Percentiles rank a stretch among this genome's conserved stretches.
Conservation (phyloP, 92 coral and sea anemone genomes). For the Palythoa heliodiscus region DNA sequence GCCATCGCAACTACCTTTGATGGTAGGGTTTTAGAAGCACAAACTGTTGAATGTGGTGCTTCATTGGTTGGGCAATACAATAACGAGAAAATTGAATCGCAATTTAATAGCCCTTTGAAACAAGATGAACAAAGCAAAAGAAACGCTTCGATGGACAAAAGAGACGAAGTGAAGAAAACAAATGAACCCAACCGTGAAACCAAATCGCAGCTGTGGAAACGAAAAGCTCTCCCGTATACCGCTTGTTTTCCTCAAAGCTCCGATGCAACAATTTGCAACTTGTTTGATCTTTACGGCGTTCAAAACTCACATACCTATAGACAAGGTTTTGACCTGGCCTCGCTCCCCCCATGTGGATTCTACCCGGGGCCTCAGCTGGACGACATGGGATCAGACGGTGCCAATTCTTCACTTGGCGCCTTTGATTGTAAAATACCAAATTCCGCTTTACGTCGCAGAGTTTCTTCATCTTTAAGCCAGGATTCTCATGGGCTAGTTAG, state of each 20-base stretch:
- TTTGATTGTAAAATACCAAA: not conserved
- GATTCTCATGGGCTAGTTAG: constrained; percentile 21
- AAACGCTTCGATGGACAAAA: constrained; percentile 19
- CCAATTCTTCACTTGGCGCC: not conserved
- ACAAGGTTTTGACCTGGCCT: constrained; percentile 66
- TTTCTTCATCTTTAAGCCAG: not conserved
- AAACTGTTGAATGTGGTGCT: not conserved
- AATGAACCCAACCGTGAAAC: not conserved
- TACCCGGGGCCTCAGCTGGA: constrained; percentile 70
- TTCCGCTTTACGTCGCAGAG: constrained; percentile 37
- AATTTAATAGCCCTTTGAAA: not conserved
- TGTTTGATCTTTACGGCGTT: constrained; percentile 68
- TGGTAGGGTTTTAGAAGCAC: not conserved
- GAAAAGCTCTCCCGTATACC: not conserved
- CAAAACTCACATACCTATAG: constrained; percentile 72
- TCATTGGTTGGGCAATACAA: not conserved
- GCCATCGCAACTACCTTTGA: not conserved
- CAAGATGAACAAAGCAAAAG: constrained; percentile 10
- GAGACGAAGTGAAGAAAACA: not conserved
- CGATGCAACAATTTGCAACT: constrained; percentile 15
- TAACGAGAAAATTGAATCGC: not conserved
- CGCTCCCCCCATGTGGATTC: constrained; percentile 79
- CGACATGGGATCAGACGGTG: constrained; percentile 33
- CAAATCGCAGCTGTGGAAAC: constrained; percentile 23
- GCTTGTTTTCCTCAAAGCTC: not conserved